These are phyloP conservation scores for Urocynchramus pylzowi DNA, from an alignment of 2,113 vertebrate species.

Conservation along the genomic window DNA sequence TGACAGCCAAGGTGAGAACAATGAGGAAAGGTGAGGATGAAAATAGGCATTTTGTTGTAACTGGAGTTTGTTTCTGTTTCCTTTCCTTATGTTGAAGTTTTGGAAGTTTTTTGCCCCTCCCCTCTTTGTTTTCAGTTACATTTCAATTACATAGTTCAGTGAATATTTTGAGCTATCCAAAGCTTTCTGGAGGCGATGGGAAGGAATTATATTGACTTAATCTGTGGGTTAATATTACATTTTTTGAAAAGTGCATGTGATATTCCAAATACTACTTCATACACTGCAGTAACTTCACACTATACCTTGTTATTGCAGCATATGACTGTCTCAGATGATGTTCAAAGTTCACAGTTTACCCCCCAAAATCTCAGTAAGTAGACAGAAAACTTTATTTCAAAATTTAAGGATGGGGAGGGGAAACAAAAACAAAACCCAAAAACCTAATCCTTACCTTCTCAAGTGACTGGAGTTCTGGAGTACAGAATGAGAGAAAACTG, in stretches of 20 bases:
- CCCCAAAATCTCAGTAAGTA: not conserved
- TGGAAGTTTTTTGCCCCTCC: rapidly evolving
- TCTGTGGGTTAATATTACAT: not conserved
- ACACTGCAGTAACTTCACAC: not conserved
- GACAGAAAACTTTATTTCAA: not conserved
- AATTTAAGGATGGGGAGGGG: rapidly evolving
- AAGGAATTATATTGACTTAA: not conserved
- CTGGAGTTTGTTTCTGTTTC: not conserved
- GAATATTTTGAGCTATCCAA: not conserved
- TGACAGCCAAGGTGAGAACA: not conserved
- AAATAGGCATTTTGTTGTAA: not conserved
- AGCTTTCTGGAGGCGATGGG: not conserved
- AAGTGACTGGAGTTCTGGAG: not conserved
- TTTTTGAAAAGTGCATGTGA: not conserved
- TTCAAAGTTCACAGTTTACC: not conserved
- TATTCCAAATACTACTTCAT: not conserved
- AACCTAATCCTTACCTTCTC: not conserved
- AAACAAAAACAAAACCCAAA: not conserved
- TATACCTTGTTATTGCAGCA: not conserved
- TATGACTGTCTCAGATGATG: not conserved
- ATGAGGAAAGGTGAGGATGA: not conserved
- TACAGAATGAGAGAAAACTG: not conserved
- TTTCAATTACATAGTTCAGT: not conserved
- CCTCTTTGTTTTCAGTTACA: not conserved
- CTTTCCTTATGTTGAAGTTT: not conserved